phyloP scores from a whole-genome alignment of 2,888 invertebrate species.

The Eupeodes luniger region DNA sequence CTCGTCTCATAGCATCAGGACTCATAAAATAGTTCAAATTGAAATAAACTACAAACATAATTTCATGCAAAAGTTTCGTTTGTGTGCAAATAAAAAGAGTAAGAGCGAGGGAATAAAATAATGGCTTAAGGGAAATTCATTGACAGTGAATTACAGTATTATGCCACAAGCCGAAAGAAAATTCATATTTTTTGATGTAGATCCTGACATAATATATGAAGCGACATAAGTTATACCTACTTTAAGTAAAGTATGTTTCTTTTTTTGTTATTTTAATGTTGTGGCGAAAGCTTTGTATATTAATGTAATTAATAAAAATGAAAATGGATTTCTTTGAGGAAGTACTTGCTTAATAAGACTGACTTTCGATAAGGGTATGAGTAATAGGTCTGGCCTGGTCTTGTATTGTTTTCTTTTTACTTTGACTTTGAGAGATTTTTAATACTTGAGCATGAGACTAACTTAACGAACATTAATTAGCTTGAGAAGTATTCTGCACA shows the following conservation, averaged over 20 bases:
- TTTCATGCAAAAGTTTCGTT: not conserved
- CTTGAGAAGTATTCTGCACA: too few relatives aligned
- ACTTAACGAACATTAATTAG: too few relatives aligned
- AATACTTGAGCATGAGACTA: too few relatives aligned
- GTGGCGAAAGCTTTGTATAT: too few relatives aligned
- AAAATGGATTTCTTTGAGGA: too few relatives aligned
- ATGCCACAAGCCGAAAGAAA: not conserved
- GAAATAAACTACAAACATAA: not conserved
- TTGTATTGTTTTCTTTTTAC: too few relatives aligned
- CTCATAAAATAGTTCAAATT: constrained; percentile 6
- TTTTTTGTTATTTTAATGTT: not conserved
- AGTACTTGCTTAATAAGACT: too few relatives aligned
- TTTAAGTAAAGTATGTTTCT: not conserved
- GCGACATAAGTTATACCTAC: not conserved
- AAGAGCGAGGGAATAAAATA: not conserved
- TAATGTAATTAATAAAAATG: too few relatives aligned
- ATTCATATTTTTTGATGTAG: not conserved
- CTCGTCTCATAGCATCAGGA: not conserved
- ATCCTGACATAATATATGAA: not conserved
- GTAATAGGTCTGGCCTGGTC: too few relatives aligned
- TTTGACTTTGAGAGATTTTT: too few relatives aligned
- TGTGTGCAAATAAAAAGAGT: too few relatives aligned
- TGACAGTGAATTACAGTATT: constrained; percentile 9
- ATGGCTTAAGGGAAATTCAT: constrained; percentile 12
- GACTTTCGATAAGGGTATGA: too few relatives aligned